These are phyloP conservation scores for Dendrophyllia cribrosa DNA, from an alignment of 64 coral and sea anemone genomes.

Conservation along the genomic window DNA sequence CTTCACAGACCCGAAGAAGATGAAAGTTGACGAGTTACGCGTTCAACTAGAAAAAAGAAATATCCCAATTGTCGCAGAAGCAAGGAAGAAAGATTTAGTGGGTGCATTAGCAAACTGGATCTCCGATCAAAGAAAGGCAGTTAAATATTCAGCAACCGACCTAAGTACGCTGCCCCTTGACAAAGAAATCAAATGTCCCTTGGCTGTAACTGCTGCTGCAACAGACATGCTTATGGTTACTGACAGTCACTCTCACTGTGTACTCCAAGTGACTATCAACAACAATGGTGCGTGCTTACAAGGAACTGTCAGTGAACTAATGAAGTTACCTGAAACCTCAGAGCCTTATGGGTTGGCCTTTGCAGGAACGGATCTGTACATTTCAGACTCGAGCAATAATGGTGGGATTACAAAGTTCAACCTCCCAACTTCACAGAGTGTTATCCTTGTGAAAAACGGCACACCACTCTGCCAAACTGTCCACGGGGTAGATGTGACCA, in stretches of 20 bases:
- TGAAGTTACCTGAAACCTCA: conserved; percentile 57
- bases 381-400: conserved; percentile 32
- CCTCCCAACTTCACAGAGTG: conserved; percentile 34
- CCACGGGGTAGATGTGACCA: conserved; percentile 33
- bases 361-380: conserved; percentile 35
- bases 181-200: conserved; percentile 16
- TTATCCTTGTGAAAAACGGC: conserved; percentile 37
- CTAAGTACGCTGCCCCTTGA: conserved; percentile 26
- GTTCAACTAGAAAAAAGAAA: background rate
- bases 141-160: conserved; percentile 21
- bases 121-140: background rate
- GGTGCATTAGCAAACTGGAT: conserved; percentile 36
- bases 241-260: conserved; percentile 1
- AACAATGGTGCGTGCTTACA: conserved; percentile 53
- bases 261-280: conserved; percentile 30
- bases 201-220: background rate
- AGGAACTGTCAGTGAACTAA: conserved; percentile 44
- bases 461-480: conserved; percentile 20
- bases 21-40: conserved; percentile 40
- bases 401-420: conserved; percentile 46
- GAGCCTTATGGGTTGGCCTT: conserved; percentile 47
- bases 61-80: background rate
- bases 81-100: conserved; percentile 33
- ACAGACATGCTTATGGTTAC: conserved; percentile 58
- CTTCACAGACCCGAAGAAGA: conserved; percentile 48